phyloP scores from a whole-genome alignment of 2,113 vertebrate species.

The Herpailurus yagouaroundi region DNA sequence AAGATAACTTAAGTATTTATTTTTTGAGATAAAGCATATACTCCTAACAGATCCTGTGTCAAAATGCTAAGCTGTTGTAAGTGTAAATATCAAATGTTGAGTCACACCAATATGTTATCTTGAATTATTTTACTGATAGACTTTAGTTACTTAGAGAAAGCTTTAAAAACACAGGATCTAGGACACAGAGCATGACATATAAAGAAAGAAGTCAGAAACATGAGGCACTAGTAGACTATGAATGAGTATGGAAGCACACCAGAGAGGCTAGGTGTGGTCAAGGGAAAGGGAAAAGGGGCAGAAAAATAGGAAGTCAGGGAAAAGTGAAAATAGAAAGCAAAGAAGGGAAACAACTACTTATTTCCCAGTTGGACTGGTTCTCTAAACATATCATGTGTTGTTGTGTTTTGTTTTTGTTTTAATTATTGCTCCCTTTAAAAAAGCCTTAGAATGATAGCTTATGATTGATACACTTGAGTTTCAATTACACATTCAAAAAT shows the following conservation, averaged over 20 bases:
- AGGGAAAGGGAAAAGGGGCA: neutral
- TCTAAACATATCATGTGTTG: neutral
- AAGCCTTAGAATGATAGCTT: neutral
- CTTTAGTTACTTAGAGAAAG: neutral
- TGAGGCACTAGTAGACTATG: neutral
- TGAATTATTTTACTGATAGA: neutral
- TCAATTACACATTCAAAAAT: constrained; percentile 14
- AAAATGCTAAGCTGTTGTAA: neutral
- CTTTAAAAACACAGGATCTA: neutral
- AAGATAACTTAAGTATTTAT: neutral
- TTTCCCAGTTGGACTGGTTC: neutral
- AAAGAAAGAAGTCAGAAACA: neutral
- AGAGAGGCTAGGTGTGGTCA: neutral
- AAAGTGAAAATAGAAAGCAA: neutral
- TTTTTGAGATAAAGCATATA: neutral
- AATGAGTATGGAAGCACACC: no score
- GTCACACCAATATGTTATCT: neutral
- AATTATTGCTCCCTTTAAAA: neutral
- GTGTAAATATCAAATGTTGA: neutral
- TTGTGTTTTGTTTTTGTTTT: neutral
- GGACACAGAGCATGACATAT: neutral
- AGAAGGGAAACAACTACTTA: neutral
- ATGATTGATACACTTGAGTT: neutral
- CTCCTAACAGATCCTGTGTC: neutral
- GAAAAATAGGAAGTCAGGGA: neutral